Evolutionary conservation across 2,888 invertebrate species (phyloP), one percentile per base, ranked within the genome.

Genomic region (Anoncus sp.): DNA sequence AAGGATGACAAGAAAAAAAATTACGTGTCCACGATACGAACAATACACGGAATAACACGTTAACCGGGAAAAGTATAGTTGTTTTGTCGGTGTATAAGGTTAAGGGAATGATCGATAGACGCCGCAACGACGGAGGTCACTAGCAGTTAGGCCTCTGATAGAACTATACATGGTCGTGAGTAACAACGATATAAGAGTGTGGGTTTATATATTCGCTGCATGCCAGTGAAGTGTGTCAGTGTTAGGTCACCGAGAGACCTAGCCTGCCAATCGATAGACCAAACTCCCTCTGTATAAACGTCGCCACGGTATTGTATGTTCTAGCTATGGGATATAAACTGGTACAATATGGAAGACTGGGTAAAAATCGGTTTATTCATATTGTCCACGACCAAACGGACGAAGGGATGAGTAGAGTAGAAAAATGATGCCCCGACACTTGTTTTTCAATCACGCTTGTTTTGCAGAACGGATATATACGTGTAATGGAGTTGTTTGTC

Each of bases 181-280:
- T 55, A 60, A 74, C 63, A 71, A 57, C 53, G 53, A 20, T 55
- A n/a, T n/a, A n/a, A n/a, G 53, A 53, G 60, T 43, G 66, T 40
- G 66, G 73, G 60, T 55, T 63, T n/a, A n/a, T n/a, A n/a, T n/a
- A 47, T 55, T 62, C 65, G 73, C 49, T 72, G 77, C 77, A 62
- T 72, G 70, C 72, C 73, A 59, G 82, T 87, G 84, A 87, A 90
- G 89, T 89, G 85, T 90, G 90, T 90, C 90, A 89, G 89, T 90
- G 90, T 90, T 90, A 88, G 90, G 90, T 90, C 90, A 78, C 78
- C 75, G 75, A 88, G 87, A 87, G 75, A 79, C 78, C 79, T 78
- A 75, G 79, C 86, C 78, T 79, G 84, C 80, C 85, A 88, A 89
- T 89, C 89, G 86, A 89, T 89, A 89, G 78, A 84, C 82, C 86